phyloP scores from a whole-genome alignment of 1,140 invertebrate species.

The Tetraneura akinire region DNA sequence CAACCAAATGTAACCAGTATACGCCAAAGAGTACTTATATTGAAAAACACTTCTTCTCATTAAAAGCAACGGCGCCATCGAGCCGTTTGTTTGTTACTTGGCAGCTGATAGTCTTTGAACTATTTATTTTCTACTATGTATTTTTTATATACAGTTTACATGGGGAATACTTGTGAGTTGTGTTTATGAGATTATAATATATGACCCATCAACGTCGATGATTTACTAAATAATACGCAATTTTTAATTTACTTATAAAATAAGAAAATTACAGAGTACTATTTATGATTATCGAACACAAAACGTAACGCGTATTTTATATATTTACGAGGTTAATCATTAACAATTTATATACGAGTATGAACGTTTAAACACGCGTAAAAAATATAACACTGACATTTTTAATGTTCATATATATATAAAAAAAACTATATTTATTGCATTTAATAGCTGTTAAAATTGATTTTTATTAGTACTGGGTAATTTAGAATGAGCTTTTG shows the following conservation, averaged over 20 bases:
- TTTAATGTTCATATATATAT: background rate
- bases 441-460: background rate
- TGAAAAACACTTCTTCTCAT: conserved; percentile 31
- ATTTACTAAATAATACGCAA: background rate
- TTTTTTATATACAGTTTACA: background rate
- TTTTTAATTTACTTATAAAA: background rate
- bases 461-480: background rate
- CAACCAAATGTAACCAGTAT: background rate
- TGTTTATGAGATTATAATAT: no score
- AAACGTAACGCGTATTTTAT: background rate
- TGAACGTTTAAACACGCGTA: background rate
- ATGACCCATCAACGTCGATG: background rate
- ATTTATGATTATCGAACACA: no score
- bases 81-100: conserved; percentile 6
- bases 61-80: conserved; percentile 25
- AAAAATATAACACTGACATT: background rate
- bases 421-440: background rate
- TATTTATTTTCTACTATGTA: background rate
- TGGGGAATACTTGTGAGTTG: background rate
- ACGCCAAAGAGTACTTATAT: conserved; percentile 3
- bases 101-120: background rate
- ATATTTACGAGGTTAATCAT: background rate
- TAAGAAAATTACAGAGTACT: background rate
- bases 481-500: background rate
- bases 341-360: background rate